These are phyloP conservation scores for Sebastes cheni DNA, from an alignment of 2,797 vertebrate genomes.

Conservation along the genomic window DNA sequence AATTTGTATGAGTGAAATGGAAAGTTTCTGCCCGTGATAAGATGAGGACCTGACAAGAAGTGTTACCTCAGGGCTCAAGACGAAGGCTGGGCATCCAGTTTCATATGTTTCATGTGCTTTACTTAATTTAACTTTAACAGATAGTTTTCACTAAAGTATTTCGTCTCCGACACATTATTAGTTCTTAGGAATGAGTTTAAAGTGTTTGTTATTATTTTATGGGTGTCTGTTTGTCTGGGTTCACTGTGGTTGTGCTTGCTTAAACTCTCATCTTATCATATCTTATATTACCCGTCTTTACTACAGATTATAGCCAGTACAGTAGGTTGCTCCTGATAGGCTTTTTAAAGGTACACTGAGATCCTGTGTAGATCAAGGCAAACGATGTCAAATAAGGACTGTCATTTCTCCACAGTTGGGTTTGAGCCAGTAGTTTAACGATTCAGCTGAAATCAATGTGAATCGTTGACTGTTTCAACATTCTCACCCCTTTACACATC, in stretches of 20 bases:
- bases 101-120: neutral
- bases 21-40: neutral
- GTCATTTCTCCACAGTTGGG: neutral
- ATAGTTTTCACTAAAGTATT: neutral
- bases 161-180: neutral
- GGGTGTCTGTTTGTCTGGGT: neutral
- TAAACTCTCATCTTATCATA: slow-evolving; percentile 18
- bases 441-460: neutral
- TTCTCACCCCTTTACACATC: neutral
- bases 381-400: neutral
- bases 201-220: neutral
- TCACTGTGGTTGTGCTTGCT: neutral
- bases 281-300: slow-evolving; percentile 19
- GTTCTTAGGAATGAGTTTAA: neutral
- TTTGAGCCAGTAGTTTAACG: neutral
- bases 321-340: neutral
- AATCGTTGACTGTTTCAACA: neutral
- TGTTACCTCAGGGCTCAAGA: neutral
- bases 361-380: neutral
- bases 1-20: neutral
- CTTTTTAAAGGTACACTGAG: neutral
- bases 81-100: neutral
- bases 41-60: neutral
- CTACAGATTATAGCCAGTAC: neutral
- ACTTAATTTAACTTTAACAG: neutral